These are phyloP conservation scores for Ceratosolen solmsi DNA, from an alignment of 1,140 invertebrate species.

Conservation along the genomic window DNA sequence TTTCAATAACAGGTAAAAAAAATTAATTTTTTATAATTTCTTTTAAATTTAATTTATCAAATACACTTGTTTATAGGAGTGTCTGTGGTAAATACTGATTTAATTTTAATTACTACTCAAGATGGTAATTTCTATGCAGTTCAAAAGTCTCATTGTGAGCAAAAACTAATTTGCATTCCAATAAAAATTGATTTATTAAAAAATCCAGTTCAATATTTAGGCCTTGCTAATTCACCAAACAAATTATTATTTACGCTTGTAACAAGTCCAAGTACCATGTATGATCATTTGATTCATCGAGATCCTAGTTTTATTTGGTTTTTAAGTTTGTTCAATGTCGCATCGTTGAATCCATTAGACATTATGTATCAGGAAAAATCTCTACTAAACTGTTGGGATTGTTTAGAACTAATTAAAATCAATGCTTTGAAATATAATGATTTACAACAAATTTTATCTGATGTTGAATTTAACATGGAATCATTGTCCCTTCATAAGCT, in stretches of 20 bases:
- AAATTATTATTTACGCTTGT: conserved; percentile 60
- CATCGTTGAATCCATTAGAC: conserved; percentile 28
- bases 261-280: conserved; percentile 63
- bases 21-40: background rate
- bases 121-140: conserved; percentile 57
- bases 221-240: conserved; percentile 62
- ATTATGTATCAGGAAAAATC: conserved; percentile 27
- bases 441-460: conserved; percentile 46
- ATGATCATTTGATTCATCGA: conserved; percentile 66
- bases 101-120: conserved; percentile 62
- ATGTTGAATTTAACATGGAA: conserved; percentile 57
- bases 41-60: no score
- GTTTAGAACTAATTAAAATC: conserved; percentile 65
- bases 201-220: conserved; percentile 61
- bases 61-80: conserved; percentile 56
- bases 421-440: conserved; percentile 58
- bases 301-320: conserved; percentile 63
- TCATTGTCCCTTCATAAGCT: conserved; percentile 58
- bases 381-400: conserved; percentile 64
- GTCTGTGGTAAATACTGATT: conserved; percentile 49
- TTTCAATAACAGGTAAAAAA: conserved; percentile 61
- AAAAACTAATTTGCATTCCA: conserved; percentile 45
- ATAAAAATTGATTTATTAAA: conserved; percentile 58
- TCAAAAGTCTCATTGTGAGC: conserved; percentile 40
- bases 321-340: conserved; percentile 56